Percentiles rank a stretch among this genome's conserved stretches.
Evolutionary conservation across 2,113 vertebrate species (phyloP).

Genomic region (Lathamus discolor): DNA sequence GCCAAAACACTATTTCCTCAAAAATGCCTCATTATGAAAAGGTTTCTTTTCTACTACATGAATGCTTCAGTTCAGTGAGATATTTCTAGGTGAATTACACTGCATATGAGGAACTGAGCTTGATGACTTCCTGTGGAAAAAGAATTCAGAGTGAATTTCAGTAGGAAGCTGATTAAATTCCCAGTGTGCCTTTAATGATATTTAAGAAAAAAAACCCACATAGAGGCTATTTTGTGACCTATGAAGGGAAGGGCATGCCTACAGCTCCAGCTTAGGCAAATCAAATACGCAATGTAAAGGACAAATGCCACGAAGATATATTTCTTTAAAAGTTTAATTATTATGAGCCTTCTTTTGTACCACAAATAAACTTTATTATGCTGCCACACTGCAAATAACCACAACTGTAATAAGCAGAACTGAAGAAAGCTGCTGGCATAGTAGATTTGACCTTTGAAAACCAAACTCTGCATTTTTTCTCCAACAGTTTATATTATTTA

Average conservation of each 20-base stretch:
- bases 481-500: background rate
- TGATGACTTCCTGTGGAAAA: background rate
- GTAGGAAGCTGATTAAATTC: background rate
- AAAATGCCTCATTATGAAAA: background rate
- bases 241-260: background rate
- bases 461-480: background rate
- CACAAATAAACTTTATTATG: constrained; percentile 15
- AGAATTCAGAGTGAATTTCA: background rate
- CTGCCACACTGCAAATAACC: background rate
- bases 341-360: background rate
- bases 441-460: constrained; percentile 24
- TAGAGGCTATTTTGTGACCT: background rate
- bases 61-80: background rate
- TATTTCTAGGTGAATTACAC: background rate
- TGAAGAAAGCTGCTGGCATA: background rate
- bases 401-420: background rate
- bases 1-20: background rate
- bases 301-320: background rate
- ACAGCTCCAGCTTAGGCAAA: background rate
- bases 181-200: background rate
- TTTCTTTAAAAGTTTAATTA: background rate
- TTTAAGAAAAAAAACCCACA: background rate
- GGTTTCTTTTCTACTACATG: background rate
- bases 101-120: background rate
- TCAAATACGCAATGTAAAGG: background rate